Evolutionary conservation across 2,113 vertebrate genomes (phyloP).

Genomic region (Phycodurus eques): DNA sequence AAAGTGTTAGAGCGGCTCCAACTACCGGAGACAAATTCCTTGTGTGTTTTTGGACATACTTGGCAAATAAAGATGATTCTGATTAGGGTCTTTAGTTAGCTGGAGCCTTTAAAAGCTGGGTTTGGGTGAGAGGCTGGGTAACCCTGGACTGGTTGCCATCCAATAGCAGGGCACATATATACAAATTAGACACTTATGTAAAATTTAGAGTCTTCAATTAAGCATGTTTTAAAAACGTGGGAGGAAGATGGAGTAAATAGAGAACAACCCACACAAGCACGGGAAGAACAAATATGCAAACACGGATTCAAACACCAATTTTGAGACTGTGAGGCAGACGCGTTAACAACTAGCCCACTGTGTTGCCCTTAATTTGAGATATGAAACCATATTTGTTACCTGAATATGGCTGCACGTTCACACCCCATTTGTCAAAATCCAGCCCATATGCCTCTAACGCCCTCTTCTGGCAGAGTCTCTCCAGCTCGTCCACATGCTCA

Average conservation of each 20-base stretch:
- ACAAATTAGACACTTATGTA: not conserved
- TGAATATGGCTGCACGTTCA: constrained; percentile 97
- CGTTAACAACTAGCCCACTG: not conserved
- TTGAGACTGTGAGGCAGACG: not conserved
- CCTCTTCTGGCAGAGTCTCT: constrained; percentile 90
- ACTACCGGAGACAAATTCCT: too few relatives aligned
- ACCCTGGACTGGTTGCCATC: not conserved
- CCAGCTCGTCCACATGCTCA: constrained; percentile 89
- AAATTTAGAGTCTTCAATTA: not conserved
- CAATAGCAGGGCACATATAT: not conserved
- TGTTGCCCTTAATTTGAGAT: not conserved
- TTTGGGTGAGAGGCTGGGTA: too few relatives aligned
- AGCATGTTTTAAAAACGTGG: not conserved
- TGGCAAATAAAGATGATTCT: too few relatives aligned
- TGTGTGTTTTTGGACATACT: too few relatives aligned
- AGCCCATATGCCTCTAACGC: constrained; percentile 83
- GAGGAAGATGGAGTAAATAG: not conserved
- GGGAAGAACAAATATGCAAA: not conserved
- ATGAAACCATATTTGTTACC: constrained; percentile 68
- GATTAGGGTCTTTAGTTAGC: not conserved
- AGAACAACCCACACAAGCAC: not conserved
- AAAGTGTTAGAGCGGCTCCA: too few relatives aligned
- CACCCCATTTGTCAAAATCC: constrained; percentile 86
- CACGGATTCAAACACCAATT: not conserved
- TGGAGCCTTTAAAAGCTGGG: not conserved